Evolutionary conservation across 2,797 vertebrate species (phyloP).

Genomic region (Limosa lapponica): DNA sequence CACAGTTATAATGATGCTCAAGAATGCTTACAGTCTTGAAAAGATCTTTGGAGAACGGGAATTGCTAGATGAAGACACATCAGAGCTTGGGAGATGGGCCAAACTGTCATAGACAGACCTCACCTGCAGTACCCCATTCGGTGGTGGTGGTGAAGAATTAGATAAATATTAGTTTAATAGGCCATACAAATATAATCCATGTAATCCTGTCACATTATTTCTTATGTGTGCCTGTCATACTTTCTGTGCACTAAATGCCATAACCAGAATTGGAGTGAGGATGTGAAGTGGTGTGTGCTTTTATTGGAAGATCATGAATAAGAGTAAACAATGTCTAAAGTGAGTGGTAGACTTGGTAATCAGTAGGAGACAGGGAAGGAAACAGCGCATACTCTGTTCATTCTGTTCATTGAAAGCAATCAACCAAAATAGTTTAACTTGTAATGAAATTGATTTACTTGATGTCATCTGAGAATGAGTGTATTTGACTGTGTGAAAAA

Average conservation of each 20-base stretch:
- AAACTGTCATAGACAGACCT: not conserved
- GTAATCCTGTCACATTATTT: not conserved
- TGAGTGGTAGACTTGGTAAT: not conserved
- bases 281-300: not conserved
- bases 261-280: not conserved
- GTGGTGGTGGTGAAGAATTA: not conserved
- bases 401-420: not conserved
- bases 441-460: not conserved
- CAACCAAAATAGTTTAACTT: not conserved
- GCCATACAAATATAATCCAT: not conserved
- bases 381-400: not conserved
- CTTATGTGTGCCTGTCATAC: not conserved
- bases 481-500: not conserved
- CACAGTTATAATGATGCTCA: not conserved
- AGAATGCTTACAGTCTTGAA: not conserved
- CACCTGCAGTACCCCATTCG: not conserved
- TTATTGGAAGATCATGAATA: not conserved
- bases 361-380: not conserved
- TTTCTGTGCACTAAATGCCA: not conserved
- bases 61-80: not conserved
- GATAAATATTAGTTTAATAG: not conserved
- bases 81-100: not conserved
- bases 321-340: not conserved
- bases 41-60: not conserved
- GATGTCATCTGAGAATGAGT: not conserved